These are phyloP conservation scores for Notothenia rossii DNA, from an alignment of 2,113 vertebrate species.

Conservation along the genomic window DNA sequence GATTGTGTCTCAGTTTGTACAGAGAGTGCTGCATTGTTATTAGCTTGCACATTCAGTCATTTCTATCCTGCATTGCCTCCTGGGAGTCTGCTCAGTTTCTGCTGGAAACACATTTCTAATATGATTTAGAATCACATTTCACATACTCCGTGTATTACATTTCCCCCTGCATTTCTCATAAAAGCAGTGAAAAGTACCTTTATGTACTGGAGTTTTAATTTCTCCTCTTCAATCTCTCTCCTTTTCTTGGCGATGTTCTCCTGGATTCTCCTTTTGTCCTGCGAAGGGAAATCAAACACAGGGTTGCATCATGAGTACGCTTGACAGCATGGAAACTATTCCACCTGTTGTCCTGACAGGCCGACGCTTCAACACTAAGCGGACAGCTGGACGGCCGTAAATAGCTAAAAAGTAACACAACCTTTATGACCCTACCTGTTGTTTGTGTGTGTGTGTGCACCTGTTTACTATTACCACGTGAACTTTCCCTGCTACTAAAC, in stretches of 20 bases:
- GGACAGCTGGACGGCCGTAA: constrained; percentile 44
- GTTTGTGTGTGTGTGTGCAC: constrained; percentile 6
- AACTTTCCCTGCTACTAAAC: background rate
- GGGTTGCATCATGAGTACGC: constrained; percentile 6
- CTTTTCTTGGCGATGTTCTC: constrained; percentile 94
- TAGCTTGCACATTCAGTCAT: background rate
- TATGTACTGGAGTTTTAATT: constrained; percentile 94
- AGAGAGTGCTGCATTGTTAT: constrained; percentile 1
- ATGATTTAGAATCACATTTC: background rate
- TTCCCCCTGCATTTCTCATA: background rate
- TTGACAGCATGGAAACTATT: constrained; percentile 49
- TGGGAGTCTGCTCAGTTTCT: background rate
- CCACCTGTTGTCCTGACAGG: constrained; percentile 43
- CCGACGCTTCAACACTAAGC: constrained; percentile 38
- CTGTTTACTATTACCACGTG: background rate
- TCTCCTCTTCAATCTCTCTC: constrained; percentile 93
- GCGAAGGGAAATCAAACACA: constrained; percentile 44
- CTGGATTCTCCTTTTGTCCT: constrained; percentile 97
- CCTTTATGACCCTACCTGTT: constrained; percentile 27
- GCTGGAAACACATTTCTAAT: background rate
- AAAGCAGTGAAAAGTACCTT: constrained; percentile 83
- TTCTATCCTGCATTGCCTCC: background rate
- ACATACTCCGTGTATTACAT: background rate
- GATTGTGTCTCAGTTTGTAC: background rate
- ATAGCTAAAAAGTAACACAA: constrained; percentile 26